phyloP scores from a whole-genome alignment of 2,113 vertebrate genomes.

The Syngnathus scovelli region DNA sequence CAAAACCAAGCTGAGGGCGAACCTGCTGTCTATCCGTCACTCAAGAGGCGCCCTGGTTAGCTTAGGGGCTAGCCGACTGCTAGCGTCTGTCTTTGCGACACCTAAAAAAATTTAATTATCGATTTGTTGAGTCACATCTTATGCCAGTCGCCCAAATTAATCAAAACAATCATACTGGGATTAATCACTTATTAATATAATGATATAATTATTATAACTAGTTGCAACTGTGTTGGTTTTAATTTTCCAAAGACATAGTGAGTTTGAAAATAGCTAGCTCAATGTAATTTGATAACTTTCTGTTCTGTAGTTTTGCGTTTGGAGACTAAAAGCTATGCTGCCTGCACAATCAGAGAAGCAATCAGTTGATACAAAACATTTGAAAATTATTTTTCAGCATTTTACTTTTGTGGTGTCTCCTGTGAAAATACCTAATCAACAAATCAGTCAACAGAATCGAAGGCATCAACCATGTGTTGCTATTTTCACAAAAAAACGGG shows the following conservation, averaged over 20 bases:
- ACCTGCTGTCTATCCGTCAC: neutral
- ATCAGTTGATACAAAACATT: slow-evolving; percentile 33
- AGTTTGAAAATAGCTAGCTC: neutral
- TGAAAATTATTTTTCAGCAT: slow-evolving; percentile 40
- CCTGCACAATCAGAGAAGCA: slow-evolving; percentile 31
- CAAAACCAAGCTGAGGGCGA: neutral
- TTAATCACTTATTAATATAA: too few species aligned
- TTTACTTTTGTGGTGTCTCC: slow-evolving; percentile 3
- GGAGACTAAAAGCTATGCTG: slow-evolving; percentile 3
- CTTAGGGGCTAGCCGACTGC: neutral
- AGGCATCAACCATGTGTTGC: neutral
- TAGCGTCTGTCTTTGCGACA: too few species aligned
- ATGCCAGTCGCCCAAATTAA: too few species aligned
- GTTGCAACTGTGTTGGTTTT: neutral
- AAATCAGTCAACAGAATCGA: neutral
- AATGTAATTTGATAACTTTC: neutral
- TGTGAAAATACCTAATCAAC: slow-evolving; percentile 4
- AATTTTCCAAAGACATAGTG: slow-evolving; percentile 29
- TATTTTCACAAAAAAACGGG: neutral
- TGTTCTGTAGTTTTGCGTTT: slow-evolving; percentile 24
- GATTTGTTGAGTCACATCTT: too few species aligned
- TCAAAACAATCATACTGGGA: too few species aligned
- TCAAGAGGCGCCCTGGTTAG: neutral
- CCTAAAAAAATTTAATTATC: too few species aligned
- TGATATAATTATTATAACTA: too few species aligned